Conservation (phyloP, 2,888 invertebrate genomes). For the Unio delphinus region DNA sequence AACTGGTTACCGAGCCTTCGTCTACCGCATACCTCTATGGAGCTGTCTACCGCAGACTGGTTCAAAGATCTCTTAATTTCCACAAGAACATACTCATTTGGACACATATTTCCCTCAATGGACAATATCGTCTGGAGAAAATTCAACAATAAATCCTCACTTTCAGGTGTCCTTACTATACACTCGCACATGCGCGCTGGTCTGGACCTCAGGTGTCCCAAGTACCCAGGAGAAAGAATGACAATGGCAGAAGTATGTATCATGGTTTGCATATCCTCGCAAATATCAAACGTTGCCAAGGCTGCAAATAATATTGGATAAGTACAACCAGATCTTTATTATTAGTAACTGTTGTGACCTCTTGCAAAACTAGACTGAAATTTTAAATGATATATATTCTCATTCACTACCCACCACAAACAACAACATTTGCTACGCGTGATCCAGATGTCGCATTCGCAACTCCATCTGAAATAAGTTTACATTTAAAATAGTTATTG, state of each 20-base stretch:
- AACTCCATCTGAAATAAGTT: no score
- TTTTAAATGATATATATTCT: no score
- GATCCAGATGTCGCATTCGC: no score
- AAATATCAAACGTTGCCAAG: slow-evolving; percentile 30
- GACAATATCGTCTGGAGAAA: slow-evolving; percentile 31
- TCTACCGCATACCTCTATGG: slow-evolving; percentile 30
- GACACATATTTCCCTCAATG: slow-evolving; percentile 25
- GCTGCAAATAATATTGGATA: slow-evolving; percentile 9
- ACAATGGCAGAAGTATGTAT: slow-evolving; percentile 21
- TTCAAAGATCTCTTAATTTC: slow-evolving; percentile 30
- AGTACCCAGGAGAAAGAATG: slow-evolving; percentile 33
- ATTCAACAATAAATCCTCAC: slow-evolving; percentile 28
- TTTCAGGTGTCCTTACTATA: slow-evolving; percentile 29
- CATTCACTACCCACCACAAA: no score
- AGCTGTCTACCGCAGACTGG: slow-evolving; percentile 23
- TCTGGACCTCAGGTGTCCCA: slow-evolving; percentile 11
- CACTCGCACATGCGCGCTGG: slow-evolving; percentile 35
- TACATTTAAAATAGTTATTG: no score
- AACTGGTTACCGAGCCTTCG: slow-evolving; percentile 20
- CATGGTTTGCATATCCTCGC: slow-evolving; percentile 26
- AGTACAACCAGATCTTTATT: background rate
- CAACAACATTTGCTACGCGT: no score
- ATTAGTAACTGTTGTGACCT: no score
- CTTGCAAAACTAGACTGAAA: no score
- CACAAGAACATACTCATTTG: slow-evolving; percentile 29